phyloP scores from a whole-genome alignment of 2,888 invertebrate species.

The Latheticus oryzae region DNA sequence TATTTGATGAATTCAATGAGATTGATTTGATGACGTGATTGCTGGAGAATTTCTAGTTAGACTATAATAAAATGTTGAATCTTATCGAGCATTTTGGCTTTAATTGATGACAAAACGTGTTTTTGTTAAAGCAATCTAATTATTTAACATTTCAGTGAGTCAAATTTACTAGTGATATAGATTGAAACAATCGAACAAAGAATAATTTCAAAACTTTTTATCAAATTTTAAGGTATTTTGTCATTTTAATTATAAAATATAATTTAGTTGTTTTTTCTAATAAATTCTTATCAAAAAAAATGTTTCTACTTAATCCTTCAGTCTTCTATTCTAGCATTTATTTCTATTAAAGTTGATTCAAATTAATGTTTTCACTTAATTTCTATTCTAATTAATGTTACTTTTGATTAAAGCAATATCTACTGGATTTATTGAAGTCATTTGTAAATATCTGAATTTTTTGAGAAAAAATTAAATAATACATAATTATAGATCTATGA shows the following conservation, averaged over 20 bases:
- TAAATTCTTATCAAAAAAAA: slow-evolving; percentile 42
- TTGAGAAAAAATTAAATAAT: too few relatives aligned
- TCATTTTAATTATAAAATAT: slow-evolving; percentile 65
- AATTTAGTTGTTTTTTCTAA: slow-evolving; percentile 67
- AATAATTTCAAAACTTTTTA: slow-evolving; percentile 42
- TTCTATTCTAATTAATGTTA: too few relatives aligned
- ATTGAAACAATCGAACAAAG: slow-evolving; percentile 42
- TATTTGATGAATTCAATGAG: slow-evolving; percentile 10
- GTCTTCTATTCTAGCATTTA: slow-evolving; percentile 48
- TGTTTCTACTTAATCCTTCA: slow-evolving; percentile 43
- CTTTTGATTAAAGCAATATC: too few relatives aligned
- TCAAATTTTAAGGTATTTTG: slow-evolving; percentile 32
- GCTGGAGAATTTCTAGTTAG: slow-evolving; percentile 29
- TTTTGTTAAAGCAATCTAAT: slow-evolving; percentile 53
- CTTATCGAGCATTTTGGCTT: slow-evolving; percentile 40
- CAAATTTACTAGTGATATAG: slow-evolving; percentile 42
- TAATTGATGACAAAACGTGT: slow-evolving; percentile 49
- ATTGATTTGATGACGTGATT: slow-evolving; percentile 22
- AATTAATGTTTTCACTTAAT: slow-evolving; percentile 49
- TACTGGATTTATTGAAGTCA: too few relatives aligned
- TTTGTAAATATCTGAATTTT: too few relatives aligned
- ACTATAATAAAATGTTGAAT: slow-evolving; percentile 36
- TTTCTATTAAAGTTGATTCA: slow-evolving; percentile 49
- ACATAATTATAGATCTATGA: too few relatives aligned
- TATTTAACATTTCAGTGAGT: slow-evolving; percentile 49